Percentiles rank a stretch among this genome's conserved stretches.
phyloP scores from a whole-genome alignment of 1,140 invertebrate species.

The Antheraea pernyi region DNA sequence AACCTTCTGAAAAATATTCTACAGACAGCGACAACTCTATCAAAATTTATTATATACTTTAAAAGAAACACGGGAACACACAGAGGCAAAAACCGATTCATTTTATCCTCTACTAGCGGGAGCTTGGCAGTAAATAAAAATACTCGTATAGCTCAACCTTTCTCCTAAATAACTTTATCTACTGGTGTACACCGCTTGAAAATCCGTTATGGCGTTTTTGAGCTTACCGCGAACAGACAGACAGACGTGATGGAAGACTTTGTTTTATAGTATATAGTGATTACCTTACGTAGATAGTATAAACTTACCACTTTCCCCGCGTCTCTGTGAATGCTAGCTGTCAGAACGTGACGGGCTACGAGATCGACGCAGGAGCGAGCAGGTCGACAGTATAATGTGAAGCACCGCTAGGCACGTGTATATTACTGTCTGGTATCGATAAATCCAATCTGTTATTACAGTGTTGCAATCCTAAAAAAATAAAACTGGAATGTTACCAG shows the following conservation, averaged over 20 bases:
- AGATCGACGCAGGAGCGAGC: conserved; percentile 52
- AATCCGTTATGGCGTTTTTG: not conserved
- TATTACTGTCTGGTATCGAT: conserved; percentile 37
- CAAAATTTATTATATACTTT: too few relatives aligned
- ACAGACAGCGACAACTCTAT: too few relatives aligned
- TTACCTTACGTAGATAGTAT: not conserved
- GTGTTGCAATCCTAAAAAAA: conserved; percentile 49
- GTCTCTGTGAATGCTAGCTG: conserved; percentile 59
- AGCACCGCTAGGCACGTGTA: conserved; percentile 40
- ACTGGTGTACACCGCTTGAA: not conserved
- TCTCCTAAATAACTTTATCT: too few relatives aligned
- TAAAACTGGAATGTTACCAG: not conserved
- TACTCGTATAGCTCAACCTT: too few relatives aligned
- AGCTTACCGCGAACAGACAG: too few relatives aligned
- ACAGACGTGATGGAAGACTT: too few relatives aligned
- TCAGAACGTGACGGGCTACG: conserved; percentile 38
- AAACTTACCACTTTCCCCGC: conserved; percentile 46
- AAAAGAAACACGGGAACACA: too few relatives aligned
- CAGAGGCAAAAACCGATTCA: too few relatives aligned
- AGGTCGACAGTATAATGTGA: conserved; percentile 51
- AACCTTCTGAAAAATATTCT: too few relatives aligned
- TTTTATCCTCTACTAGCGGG: too few relatives aligned
- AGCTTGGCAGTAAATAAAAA: too few relatives aligned
- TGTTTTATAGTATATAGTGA: too few relatives aligned
- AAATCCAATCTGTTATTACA: conserved; percentile 41